Conservation (phyloP, 2,113 vertebrate species). For the Hippocampus abdominalis region DNA sequence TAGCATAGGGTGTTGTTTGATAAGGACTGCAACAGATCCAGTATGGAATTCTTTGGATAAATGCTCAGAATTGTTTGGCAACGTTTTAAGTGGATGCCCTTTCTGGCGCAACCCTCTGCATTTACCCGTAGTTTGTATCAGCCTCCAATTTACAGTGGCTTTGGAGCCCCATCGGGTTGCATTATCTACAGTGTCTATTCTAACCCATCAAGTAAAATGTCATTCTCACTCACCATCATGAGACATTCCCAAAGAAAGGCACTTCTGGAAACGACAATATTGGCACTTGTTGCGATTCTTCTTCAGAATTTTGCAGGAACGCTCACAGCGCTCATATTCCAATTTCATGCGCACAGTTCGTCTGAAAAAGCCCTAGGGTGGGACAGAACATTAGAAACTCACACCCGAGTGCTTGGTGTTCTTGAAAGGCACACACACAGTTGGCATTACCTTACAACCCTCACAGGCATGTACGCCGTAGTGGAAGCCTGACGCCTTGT, state of each 20-base stretch:
- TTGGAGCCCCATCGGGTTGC: too few species aligned
- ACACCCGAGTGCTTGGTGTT: neutral
- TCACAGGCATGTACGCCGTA: conserved; percentile 96
- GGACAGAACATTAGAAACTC: neutral
- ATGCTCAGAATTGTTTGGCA: too few species aligned
- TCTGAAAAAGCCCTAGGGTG: conserved; percentile 89
- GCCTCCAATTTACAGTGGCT: too few species aligned
- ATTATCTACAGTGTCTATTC: too few species aligned
- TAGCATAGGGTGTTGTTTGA: too few species aligned
- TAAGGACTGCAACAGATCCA: too few species aligned
- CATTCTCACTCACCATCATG: conserved; percentile 83
- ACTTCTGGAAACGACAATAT: conserved; percentile 99
- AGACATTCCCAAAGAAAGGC: conserved; percentile 93
- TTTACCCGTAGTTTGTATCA: too few species aligned
- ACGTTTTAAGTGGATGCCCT: too few species aligned
- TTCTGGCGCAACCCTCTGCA: too few species aligned
- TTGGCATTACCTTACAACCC: conserved; percentile 87
- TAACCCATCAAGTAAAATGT: neutral
- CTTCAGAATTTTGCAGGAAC: conserved; percentile 94
- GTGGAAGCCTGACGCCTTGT: conserved; percentile 96
- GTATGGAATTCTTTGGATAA: too few species aligned
- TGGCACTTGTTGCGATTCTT: conserved; percentile 98
- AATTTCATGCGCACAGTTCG: conserved; percentile 95
- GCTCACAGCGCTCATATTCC: conserved; percentile 90
- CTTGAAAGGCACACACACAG: neutral